Conservation (phyloP, 2,888 invertebrate genomes). For the Apotomis turbidana region DNA sequence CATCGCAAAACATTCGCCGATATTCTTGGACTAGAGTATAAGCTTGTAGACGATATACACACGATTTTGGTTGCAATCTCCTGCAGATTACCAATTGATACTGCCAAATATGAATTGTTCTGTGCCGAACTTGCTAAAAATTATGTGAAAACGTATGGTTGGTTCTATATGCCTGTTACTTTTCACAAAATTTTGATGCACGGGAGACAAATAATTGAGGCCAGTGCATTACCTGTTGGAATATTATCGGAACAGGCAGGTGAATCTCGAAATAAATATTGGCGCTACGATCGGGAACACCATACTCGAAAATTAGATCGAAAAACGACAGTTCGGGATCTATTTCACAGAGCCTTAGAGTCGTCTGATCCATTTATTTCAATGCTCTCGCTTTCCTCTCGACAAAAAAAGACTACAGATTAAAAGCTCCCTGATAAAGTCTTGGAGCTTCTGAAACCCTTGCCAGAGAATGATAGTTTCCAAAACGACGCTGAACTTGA, state of each 20-base stretch:
- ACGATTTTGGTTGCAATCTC: too few relatives aligned
- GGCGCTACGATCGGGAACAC: slow-evolving; percentile 17
- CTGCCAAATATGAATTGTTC: neutral
- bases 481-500: neutral
- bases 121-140: slow-evolving; percentile 6
- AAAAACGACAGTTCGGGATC: slow-evolving; percentile 10
- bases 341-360: slow-evolving; percentile 15
- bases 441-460: neutral
- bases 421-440: neutral
- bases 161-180: slow-evolving; percentile 9
- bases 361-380: slow-evolving; percentile 7
- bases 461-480: neutral
- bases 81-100: slow-evolving; percentile 11
- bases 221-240: neutral
- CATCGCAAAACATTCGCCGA: neutral
- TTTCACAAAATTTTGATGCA: slow-evolving; percentile 10
- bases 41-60: neutral
- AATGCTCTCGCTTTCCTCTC: neutral
- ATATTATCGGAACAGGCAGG: neutral
- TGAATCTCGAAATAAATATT: neutral
- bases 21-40: neutral
- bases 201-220: slow-evolving; percentile 5
- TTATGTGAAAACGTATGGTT: slow-evolving; percentile 1
- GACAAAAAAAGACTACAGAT: too few relatives aligned
- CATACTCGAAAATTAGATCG: slow-evolving; percentile 14